A percentile compares a stretch with the other conserved stretches of the same genome.
phyloP scores from a whole-genome alignment of 2,888 invertebrate species.

The Erannis defoliaria region DNA sequence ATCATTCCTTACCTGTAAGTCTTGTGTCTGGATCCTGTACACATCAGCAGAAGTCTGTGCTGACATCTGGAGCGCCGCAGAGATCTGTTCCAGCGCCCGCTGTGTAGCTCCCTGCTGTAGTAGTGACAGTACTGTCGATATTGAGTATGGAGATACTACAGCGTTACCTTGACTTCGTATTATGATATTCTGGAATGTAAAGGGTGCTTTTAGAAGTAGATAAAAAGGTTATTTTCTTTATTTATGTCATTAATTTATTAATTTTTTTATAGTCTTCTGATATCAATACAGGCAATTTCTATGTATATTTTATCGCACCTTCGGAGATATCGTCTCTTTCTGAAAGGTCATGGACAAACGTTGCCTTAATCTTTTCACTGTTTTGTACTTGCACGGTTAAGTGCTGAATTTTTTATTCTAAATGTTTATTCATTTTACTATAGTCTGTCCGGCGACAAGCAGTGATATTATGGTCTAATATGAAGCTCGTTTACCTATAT shows the following conservation, averaged over 20 bases:
- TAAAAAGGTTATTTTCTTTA: background rate
- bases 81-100: slow-evolving; percentile 65
- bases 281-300: background rate
- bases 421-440: too few relatives aligned
- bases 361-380: too few relatives aligned
- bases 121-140: slow-evolving; percentile 74
- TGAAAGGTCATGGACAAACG: too few relatives aligned
- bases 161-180: slow-evolving; percentile 61
- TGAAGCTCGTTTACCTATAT: too few relatives aligned
- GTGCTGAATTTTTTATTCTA: too few relatives aligned
- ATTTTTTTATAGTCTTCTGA: too few relatives aligned
- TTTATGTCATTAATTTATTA: too few relatives aligned
- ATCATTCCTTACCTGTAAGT: slow-evolving; percentile 60
- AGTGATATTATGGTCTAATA: too few relatives aligned
- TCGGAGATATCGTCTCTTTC: too few relatives aligned
- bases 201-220: background rate
- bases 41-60: slow-evolving; percentile 56
- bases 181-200: slow-evolving; percentile 49
- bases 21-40: slow-evolving; percentile 56
- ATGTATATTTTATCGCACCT: too few relatives aligned
- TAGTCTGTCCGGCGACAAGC: too few relatives aligned
- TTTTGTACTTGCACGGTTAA: too few relatives aligned
- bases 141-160: slow-evolving; percentile 79
- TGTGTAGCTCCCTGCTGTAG: slow-evolving; percentile 79
- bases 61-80: slow-evolving; percentile 61